A percentile compares a stretch with the other conserved stretches of the same genome.
Evolutionary conservation across 2,888 invertebrate genomes (phyloP).

Genomic region (Autographa gamma): DNA sequence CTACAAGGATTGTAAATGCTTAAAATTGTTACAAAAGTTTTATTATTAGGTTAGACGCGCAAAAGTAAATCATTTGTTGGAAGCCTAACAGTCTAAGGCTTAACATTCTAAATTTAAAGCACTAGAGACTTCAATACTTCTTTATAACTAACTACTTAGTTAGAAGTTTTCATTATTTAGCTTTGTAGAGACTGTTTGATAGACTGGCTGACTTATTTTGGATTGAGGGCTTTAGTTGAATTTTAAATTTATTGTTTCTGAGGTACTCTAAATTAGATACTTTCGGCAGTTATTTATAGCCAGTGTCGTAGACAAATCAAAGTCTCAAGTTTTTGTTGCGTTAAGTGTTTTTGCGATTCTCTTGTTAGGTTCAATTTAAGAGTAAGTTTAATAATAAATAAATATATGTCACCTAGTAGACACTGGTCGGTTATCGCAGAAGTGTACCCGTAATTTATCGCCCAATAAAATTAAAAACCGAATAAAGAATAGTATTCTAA

Average conservation of each 20-base stretch:
- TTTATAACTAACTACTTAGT: constrained; percentile 27
- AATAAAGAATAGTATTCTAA: too few species aligned
- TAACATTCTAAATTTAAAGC: constrained; percentile 30
- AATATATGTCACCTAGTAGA: too few species aligned
- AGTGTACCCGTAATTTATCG: too few species aligned
- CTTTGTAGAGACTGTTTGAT: constrained; percentile 22
- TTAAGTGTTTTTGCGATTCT: neutral
- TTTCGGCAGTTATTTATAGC: neutral
- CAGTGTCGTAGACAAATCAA: neutral
- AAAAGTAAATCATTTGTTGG: constrained; percentile 34
- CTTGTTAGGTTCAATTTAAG: too few species aligned
- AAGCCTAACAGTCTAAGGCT: constrained; percentile 26
- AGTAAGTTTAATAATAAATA: too few species aligned
- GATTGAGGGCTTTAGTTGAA: neutral
- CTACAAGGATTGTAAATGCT: too few species aligned
- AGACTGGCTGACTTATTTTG: constrained; percentile 15
- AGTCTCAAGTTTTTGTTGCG: neutral
- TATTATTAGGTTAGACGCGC: constrained; percentile 25
- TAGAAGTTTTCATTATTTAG: constrained; percentile 37
- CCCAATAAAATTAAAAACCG: too few species aligned
- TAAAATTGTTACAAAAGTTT: constrained; percentile 35
- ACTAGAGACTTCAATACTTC: constrained; percentile 19
- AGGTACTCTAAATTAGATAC: neutral
- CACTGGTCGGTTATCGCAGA: too few species aligned
- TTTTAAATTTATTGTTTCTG: neutral